Evolutionary conservation across 2,113 vertebrate species (phyloP), one percentile per base, ranked within the genome.

Genomic region (Propithecus coquereli): DNA sequence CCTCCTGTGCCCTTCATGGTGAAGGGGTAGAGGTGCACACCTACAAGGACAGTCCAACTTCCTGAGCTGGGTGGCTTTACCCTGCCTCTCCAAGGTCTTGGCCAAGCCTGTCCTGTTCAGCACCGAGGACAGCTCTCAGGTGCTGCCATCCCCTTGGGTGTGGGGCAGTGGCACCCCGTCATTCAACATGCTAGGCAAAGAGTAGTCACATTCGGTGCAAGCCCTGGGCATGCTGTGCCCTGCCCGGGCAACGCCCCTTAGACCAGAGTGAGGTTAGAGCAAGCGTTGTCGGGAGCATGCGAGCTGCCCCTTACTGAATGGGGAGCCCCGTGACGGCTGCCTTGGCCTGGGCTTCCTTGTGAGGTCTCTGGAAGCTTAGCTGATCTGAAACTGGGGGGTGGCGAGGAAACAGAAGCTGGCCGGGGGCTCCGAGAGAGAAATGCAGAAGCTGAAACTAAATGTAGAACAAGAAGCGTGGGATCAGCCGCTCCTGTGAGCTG

Each of bases 331-430:
- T 22, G 59, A 23, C 52, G 32, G 23, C 34, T 11, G 23, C 30
- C 45, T 32, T 23, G 34, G 63, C 34, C 66, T 25, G 11, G 25
- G 50, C 54, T 77, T 87, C 52, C 83, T 84, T 11, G 16, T 6
- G 17, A 52, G 70, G 5, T 52, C 73, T 27, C 65, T n/a, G 34
- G 79, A 5, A 5, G 57, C 14, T 52, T 34, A 34, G 52, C 45
- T 91, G 95, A 52, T 93, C 0, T 0, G 84, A 93, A 95, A 93
- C 90, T 0, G 0, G 2, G 13, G 50, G 32, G 70, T 18, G 27
- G 97, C 95, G 95, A 97, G 98, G 97, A 98, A 98, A 97, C 70
- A 98, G 97, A 97, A 98, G 94, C 88, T 86, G 71, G 77, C 59
- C 9, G 13, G 37, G 0, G 6, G 40, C 37, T 45, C 89, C 85